phyloP scores from a whole-genome alignment of 2,888 invertebrate genomes.

The Eugnorisma glareosa region DNA sequence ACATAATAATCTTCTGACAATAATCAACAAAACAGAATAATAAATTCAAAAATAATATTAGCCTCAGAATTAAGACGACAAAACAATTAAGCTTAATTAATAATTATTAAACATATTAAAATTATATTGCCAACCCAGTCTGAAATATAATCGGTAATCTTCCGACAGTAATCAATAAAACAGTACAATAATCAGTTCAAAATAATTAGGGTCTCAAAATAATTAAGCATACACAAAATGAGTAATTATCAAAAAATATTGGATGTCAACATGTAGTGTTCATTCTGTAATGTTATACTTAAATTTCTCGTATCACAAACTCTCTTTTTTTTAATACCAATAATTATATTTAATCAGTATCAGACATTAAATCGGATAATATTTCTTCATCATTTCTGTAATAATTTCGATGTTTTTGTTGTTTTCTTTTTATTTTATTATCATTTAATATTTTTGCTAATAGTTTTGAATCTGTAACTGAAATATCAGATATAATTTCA shows the following conservation, averaged over 20 bases:
- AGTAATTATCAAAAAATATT: constrained; percentile 31
- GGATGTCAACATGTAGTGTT: constrained; percentile 33
- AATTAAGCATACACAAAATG: constrained; percentile 36
- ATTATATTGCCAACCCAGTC: constrained; percentile 37
- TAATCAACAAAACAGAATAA: too few relatives aligned
- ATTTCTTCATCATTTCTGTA: constrained; percentile 44
- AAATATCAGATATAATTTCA: constrained; percentile 44
- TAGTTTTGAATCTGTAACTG: too few relatives aligned
- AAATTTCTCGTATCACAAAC: constrained; percentile 34
- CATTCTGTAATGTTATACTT: constrained; percentile 33
- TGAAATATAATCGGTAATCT: constrained; percentile 41
- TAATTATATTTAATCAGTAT: constrained; percentile 31
- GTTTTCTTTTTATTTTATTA: constrained; percentile 45
- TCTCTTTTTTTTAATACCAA: constrained; percentile 36
- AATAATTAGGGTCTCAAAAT: constrained; percentile 32
- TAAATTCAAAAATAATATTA: constrained; percentile 30
- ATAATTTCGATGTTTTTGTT: constrained; percentile 43
- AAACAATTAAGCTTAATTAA: constrained; percentile 38
- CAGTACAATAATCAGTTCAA: constrained; percentile 38
- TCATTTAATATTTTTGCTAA: constrained; percentile 39
- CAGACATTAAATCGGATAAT: constrained; percentile 46
- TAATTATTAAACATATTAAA: constrained; percentile 40
- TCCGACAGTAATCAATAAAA: constrained; percentile 44
- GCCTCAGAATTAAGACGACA: constrained; percentile 40
- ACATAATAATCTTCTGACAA: constrained; percentile 32